Conservation (phyloP, 2,888 invertebrate species). For the Griposia aprilina region DNA sequence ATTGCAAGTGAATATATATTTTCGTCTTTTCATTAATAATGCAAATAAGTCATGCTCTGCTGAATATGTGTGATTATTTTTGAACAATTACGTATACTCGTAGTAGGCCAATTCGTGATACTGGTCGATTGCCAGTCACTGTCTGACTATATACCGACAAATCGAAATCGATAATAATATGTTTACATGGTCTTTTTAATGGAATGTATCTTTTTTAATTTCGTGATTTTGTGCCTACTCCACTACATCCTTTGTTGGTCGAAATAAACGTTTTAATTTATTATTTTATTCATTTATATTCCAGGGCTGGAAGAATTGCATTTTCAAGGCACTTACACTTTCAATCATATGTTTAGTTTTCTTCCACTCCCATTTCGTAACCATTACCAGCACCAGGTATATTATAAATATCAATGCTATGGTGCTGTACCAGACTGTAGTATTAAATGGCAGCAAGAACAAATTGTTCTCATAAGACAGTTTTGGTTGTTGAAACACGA, state of each 20-base stretch:
- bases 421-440: slow-evolving; percentile 92
- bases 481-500: slow-evolving; percentile 93
- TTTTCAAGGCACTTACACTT: slow-evolving; percentile 42
- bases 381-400: slow-evolving; percentile 80
- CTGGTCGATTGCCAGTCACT: neutral
- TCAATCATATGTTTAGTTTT: slow-evolving; percentile 62
- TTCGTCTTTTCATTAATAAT: neutral
- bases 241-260: too few species aligned
- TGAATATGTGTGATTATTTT: neutral
- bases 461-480: slow-evolving; percentile 93
- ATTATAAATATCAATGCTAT: slow-evolving; percentile 85
- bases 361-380: slow-evolving; percentile 86
- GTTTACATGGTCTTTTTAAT: too few species aligned
- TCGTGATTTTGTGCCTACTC: too few species aligned
- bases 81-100: too few species aligned
- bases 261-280: too few species aligned
- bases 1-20: neutral
- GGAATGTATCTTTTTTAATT: too few species aligned
- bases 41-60: neutral
- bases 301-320: neutral
- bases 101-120: neutral
- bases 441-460: slow-evolving; percentile 92
- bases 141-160: too few species aligned
- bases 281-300: neutral
- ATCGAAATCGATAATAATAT: too few species aligned